These are phyloP conservation scores for Drosophila colorata DNA, from an alignment of 2,888 invertebrate species.

Conservation along the genomic window DNA sequence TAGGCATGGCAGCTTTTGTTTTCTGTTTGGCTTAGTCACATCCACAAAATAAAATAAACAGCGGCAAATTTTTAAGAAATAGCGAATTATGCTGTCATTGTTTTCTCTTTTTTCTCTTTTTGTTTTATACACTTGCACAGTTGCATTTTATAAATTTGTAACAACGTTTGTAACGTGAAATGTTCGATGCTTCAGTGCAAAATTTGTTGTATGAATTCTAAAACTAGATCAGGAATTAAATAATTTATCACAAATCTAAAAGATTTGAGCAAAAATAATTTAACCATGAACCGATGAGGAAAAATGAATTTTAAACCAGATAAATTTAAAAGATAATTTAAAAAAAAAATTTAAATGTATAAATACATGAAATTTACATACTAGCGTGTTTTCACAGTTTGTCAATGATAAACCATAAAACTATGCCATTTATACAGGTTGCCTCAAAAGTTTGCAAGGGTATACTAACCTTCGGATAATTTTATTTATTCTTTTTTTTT, in stretches of 20 bases:
- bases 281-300: no score
- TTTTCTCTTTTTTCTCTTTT: constrained; percentile 12
- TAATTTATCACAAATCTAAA: no score
- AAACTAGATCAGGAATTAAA: no score
- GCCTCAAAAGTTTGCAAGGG: background rate
- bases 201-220: no score
- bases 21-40: constrained; percentile 29
- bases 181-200: background rate
- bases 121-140: constrained; percentile 1
- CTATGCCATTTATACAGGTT: background rate
- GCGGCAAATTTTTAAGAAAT: constrained; percentile 19
- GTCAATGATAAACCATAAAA: no score
- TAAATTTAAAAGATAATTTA: no score
- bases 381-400: no score
- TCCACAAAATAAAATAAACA: constrained; percentile 19
- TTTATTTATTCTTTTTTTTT: background rate
- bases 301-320: no score
- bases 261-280: no score
- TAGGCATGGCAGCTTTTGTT: constrained; percentile 37
- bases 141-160: background rate
- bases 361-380: background rate
- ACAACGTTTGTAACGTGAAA: background rate
- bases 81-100: constrained; percentile 32
- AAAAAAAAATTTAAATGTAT: background rate
- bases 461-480: background rate